Evolutionary conservation across 2,888 invertebrate genomes (phyloP).

Genomic region (Netelia virgata): DNA sequence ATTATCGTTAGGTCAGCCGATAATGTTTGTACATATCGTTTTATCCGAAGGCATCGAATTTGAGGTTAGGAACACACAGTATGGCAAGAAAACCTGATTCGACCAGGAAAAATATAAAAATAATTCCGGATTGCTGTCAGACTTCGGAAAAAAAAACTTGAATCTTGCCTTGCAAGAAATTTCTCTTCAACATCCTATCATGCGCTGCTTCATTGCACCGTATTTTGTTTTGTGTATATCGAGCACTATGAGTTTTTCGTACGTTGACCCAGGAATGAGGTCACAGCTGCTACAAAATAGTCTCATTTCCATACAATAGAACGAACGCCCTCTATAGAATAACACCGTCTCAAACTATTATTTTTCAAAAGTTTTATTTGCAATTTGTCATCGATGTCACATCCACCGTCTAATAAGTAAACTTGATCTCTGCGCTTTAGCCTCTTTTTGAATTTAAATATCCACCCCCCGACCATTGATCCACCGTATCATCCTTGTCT

Average conservation of each 20-base stretch:
- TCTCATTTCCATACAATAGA: slow-evolving; percentile 73
- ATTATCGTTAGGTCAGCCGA: background rate
- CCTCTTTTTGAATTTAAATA: too few relatives aligned
- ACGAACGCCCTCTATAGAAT: slow-evolving; percentile 38
- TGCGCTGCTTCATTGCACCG: background rate
- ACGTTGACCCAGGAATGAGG: slow-evolving; percentile 66
- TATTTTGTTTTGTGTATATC: background rate
- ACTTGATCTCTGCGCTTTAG: too few relatives aligned
- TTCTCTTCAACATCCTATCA: background rate
- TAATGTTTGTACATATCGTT: too few relatives aligned
- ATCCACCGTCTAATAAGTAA: slow-evolving; percentile 6
- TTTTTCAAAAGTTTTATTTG: slow-evolving; percentile 4
- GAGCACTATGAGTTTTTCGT: background rate
- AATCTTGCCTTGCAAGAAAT: too few relatives aligned
- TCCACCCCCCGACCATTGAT: too few relatives aligned
- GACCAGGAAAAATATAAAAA: too few relatives aligned
- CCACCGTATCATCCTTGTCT: too few relatives aligned
- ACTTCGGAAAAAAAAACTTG: too few relatives aligned
- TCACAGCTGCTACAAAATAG: slow-evolving; percentile 73
- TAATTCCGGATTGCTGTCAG: too few relatives aligned
- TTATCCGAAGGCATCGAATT: too few relatives aligned
- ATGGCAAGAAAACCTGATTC: too few relatives aligned
- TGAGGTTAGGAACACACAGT: too few relatives aligned
- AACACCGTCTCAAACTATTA: background rate
- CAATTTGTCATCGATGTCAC: slow-evolving; percentile 20